Conservation (phyloP, 2,888 invertebrate genomes). For the Thumatha senex region DNA sequence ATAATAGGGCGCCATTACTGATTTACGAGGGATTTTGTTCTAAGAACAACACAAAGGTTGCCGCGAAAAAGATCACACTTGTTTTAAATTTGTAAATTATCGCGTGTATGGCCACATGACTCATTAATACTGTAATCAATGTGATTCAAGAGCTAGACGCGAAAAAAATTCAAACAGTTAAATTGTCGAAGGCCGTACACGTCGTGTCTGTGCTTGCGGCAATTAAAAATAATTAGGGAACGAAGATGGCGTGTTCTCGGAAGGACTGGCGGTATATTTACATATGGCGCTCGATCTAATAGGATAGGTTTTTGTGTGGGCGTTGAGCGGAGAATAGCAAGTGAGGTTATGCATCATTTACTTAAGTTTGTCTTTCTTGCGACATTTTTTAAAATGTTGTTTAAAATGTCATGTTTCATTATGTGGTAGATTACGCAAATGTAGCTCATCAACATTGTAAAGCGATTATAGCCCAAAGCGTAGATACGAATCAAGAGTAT, state of each 20-base stretch:
- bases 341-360: conserved; percentile 1
- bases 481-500: conserved; percentile 5
- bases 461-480: conserved; percentile 6
- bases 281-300: conserved; percentile 64
- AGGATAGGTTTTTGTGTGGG: conserved; percentile 27
- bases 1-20: conserved; percentile 79
- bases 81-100: conserved; percentile 58
- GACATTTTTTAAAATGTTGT: conserved; percentile 1
- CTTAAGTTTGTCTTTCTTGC: conserved; percentile 2
- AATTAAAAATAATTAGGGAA: conserved; percentile 84
- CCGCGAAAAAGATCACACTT: conserved; percentile 65
- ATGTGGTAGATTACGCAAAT: conserved; percentile 1
- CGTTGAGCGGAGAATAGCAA: conserved; percentile 22
- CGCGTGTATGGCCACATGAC: conserved; percentile 61
- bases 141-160: conserved; percentile 77
- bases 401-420: conserved; percentile 8
- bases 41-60: conserved; percentile 59
- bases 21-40: conserved; percentile 73
- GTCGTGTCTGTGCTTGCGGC: conserved; percentile 70
- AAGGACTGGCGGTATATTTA: conserved; percentile 77
- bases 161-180: conserved; percentile 72
- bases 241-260: conserved; percentile 75
- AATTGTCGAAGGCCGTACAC: conserved; percentile 76
- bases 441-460: conserved; percentile 8
- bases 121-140: conserved; percentile 68